Conservation (phyloP, 2,797 vertebrate genomes). For the Helarctos malayanus region DNA sequence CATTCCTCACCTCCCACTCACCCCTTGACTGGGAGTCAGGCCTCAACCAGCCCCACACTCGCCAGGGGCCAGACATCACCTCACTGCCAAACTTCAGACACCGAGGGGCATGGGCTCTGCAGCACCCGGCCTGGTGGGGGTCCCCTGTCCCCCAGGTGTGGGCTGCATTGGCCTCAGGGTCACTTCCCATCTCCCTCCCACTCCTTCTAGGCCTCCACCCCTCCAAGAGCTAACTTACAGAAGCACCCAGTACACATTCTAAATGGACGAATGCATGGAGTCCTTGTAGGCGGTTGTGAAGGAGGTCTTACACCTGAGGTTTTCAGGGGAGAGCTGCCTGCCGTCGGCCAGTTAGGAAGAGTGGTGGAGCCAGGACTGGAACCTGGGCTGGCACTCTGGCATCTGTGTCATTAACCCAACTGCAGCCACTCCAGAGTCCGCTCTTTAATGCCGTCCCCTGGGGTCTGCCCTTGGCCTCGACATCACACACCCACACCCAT, state of each 20-base stretch:
- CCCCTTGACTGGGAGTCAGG: neutral
- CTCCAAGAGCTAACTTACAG: fast-evolving
- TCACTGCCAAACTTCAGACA: fast-evolving
- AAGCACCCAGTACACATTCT: neutral
- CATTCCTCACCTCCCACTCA: neutral
- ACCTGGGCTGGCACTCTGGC: neutral
- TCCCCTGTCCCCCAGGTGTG: neutral
- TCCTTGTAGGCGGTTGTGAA: neutral
- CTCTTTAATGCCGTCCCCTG: neutral
- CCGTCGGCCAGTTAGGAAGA: neutral
- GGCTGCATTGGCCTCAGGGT: neutral
- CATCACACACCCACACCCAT: neutral
- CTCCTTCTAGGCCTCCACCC: neutral
- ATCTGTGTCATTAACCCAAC: neutral
- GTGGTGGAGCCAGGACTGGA: fast-evolving
- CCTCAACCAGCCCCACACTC: neutral
- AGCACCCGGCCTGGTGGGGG: neutral
- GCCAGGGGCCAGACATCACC: neutral
- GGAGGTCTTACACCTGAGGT: neutral
- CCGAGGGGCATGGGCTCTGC: fast-evolving
- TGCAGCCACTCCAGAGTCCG: neutral
- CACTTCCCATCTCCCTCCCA: neutral
- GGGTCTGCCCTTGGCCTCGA: neutral
- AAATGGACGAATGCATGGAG: fast-evolving
- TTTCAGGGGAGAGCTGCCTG: neutral